Conservation (phyloP, 1,140 invertebrate species). For the Drosophila prosaltans region DNA sequence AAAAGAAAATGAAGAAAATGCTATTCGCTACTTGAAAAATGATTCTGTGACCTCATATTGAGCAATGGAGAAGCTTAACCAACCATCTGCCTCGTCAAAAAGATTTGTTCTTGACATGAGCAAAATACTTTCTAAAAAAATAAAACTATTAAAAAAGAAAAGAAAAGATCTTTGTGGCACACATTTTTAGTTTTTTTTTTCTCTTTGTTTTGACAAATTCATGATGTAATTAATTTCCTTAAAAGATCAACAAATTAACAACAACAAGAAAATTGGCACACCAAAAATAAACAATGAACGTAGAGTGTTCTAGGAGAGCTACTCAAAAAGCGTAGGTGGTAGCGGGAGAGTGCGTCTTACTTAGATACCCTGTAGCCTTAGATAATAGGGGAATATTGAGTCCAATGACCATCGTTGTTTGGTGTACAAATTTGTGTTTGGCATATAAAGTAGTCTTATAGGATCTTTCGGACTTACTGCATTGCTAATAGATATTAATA, state of each 20-base stretch:
- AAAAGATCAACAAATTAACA: constrained; percentile 27
- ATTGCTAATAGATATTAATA: too few relatives aligned
- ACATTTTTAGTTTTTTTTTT: constrained; percentile 8
- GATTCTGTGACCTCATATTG: constrained; percentile 64
- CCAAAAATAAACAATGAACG: constrained; percentile 72
- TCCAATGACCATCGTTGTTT: too few relatives aligned
- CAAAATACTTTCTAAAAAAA: constrained; percentile 6
- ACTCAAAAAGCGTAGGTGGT: constrained; percentile 42
- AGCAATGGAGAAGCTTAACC: constrained; percentile 28
- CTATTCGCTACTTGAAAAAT: constrained; percentile 45
- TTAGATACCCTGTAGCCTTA: background rate
- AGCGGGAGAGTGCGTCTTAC: constrained; percentile 6
- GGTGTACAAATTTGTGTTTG: too few relatives aligned
- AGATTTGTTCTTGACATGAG: constrained; percentile 19
- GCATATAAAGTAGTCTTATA: too few relatives aligned
- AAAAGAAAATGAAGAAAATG: background rate
- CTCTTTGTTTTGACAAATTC: constrained; percentile 64
- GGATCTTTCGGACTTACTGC: too few relatives aligned
- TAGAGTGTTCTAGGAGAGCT: constrained; percentile 50
- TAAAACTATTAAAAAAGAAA: constrained; percentile 29
- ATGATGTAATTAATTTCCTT: constrained; percentile 73
- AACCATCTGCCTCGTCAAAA: constrained; percentile 48
- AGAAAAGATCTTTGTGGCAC: constrained; percentile 6
- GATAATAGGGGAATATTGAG: too few relatives aligned
- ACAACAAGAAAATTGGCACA: constrained; percentile 67